Conservation (phyloP, 2,113 vertebrate species). For the Lonchura striata region DNA sequence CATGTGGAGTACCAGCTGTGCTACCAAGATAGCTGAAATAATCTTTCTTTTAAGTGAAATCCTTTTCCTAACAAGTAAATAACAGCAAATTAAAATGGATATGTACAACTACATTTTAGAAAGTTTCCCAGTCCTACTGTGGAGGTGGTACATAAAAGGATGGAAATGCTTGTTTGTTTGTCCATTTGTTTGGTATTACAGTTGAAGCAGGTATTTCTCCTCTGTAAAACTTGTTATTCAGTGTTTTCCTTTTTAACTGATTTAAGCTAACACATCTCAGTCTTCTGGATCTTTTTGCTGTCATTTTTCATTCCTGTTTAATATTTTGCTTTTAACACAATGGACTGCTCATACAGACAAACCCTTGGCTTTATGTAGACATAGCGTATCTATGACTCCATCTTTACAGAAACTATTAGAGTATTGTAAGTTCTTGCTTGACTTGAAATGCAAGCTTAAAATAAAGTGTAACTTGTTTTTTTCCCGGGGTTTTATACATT, state of each 20-base stretch:
- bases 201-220: not conserved
- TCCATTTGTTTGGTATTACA: not conserved
- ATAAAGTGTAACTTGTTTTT: not conserved
- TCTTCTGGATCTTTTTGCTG: not conserved
- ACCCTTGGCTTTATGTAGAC: not conserved
- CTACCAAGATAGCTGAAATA: not conserved
- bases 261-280: not conserved
- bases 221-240: not conserved
- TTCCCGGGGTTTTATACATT: not conserved
- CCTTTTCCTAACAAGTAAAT: not conserved
- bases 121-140: not conserved
- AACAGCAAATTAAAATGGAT: not conserved
- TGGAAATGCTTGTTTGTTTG: not conserved
- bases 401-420: not conserved
- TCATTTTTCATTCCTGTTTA: not conserved
- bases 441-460: not conserved
- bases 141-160: not conserved
- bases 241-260: not conserved
- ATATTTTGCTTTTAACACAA: not conserved
- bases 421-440: not conserved
- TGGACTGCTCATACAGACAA: not conserved
- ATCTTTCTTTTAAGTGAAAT: constrained; percentile 6
- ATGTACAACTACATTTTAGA: not conserved
- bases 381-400: not conserved
- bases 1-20: not conserved